These are phyloP conservation scores for Eupithecia inturbata DNA, from an alignment of 2,888 invertebrate genomes.

Conservation along the genomic window DNA sequence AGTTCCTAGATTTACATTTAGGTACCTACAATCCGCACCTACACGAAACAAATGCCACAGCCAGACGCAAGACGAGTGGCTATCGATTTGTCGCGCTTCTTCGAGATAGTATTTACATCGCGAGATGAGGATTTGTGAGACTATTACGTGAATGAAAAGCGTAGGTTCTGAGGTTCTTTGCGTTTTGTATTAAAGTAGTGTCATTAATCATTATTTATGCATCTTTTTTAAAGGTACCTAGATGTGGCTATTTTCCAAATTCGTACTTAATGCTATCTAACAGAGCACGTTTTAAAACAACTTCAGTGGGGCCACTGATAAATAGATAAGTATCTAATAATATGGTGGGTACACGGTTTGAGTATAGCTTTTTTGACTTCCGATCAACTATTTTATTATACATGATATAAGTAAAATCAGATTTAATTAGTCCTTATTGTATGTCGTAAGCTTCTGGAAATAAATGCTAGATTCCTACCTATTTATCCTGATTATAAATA, in stretches of 20 bases:
- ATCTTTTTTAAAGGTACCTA: too few relatives aligned
- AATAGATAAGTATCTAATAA: too few relatives aligned
- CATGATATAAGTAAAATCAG: too few relatives aligned
- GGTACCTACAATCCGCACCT: conserved; percentile 12
- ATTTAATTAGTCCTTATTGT: too few relatives aligned
- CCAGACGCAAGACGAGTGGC: conserved; percentile 34
- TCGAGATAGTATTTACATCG: conserved; percentile 45
- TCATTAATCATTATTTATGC: too few relatives aligned
- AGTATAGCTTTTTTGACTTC: too few relatives aligned
- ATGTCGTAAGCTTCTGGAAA: too few relatives aligned
- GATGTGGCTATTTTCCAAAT: background rate
- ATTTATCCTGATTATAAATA: too few relatives aligned
- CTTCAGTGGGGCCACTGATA: background rate
- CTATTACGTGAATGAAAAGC: conserved; percentile 11
- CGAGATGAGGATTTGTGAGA: conserved; percentile 38
- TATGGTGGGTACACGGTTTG: background rate
- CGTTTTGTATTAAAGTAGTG: background rate
- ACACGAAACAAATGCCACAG: conserved; percentile 37
- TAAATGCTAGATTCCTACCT: too few relatives aligned
- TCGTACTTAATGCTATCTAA: background rate
- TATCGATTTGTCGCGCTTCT: conserved; percentile 48
- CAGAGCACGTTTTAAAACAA: background rate
- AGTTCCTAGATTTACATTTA: background rate
- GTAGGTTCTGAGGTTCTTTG: background rate
- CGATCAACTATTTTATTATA: too few relatives aligned